A percentile compares a stretch with the other conserved stretches of the same genome.
Conservation (phyloP, 2,113 vertebrate genomes). For the Rhagologus leucostigma region DNA sequence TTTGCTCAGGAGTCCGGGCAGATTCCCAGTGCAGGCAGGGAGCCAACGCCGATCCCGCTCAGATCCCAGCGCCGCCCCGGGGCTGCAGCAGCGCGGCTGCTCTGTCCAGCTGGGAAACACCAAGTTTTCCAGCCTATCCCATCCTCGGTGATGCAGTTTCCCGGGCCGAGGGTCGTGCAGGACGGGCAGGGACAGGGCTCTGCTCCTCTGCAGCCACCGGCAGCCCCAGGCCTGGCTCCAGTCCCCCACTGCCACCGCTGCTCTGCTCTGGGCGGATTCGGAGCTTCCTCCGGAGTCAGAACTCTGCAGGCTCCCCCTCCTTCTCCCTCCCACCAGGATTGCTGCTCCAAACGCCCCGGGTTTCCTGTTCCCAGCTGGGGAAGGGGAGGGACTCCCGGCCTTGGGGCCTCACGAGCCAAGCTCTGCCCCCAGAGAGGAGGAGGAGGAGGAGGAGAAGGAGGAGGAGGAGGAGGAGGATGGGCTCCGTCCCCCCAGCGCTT, state of each 20-base stretch:
- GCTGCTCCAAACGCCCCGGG: background rate
- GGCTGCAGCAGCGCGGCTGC: background rate
- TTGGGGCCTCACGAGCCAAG: background rate
- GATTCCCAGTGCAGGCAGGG: rapidly evolving
- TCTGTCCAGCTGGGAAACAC: background rate
- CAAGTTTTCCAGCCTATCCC: rapidly evolving
- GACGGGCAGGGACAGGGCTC: background rate
- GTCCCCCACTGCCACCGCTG: background rate
- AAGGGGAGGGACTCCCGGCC: constrained; percentile 44
- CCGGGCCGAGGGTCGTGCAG: rapidly evolving
- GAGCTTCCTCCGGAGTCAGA: background rate
- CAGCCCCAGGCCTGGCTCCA: background rate
- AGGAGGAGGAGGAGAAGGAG: background rate
- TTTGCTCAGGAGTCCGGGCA: background rate
- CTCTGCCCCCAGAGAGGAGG: background rate
- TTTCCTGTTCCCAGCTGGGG: background rate
- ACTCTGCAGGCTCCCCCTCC: background rate
- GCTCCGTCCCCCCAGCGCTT: background rate
- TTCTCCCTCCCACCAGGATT: background rate
- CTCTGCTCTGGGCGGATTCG: background rate
- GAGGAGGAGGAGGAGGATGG: background rate
- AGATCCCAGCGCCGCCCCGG: background rate
- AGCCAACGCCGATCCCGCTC: background rate
- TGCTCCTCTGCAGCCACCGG: background rate
- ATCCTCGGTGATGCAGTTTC: rapidly evolving